phyloP scores from a whole-genome alignment of 2,113 vertebrate species.

The Salvelinus sp. region DNA sequence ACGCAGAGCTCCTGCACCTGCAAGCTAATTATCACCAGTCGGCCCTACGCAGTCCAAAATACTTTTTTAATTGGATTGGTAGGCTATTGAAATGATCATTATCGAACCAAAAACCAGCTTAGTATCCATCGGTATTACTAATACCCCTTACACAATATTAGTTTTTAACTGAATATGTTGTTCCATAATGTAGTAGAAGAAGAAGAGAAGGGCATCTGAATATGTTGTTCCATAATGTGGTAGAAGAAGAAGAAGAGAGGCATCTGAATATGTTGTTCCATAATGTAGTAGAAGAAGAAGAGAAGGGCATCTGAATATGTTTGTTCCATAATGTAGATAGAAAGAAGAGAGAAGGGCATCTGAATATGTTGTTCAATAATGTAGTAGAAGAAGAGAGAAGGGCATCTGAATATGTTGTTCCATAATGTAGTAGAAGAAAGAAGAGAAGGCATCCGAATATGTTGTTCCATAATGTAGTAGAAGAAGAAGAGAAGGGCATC shows the following conservation, averaged over 20 bases:
- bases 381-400: too few species aligned
- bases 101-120: constrained; percentile 29
- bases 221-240: background rate
- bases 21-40: constrained; percentile 57
- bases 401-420: background rate
- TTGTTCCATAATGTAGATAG: too few species aligned
- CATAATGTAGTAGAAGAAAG: too few species aligned
- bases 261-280: background rate
- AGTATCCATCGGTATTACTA: background rate
- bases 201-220: background rate
- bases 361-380: background rate
- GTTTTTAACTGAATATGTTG: background rate
- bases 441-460: too few species aligned
- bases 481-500: too few species aligned
- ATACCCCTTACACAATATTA: background rate
- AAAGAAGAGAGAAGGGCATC: too few species aligned
- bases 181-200: too few species aligned
- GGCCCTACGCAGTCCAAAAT: constrained; percentile 28
- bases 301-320: background rate
- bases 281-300: too few species aligned
- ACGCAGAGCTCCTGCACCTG: constrained; percentile 55
- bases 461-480: too few species aligned
- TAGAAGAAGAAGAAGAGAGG: too few species aligned
- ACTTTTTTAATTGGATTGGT: constrained; percentile 14
- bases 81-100: constrained; percentile 24